Conservation (phyloP, 2,113 vertebrate species). For the Indicator indicator region DNA sequence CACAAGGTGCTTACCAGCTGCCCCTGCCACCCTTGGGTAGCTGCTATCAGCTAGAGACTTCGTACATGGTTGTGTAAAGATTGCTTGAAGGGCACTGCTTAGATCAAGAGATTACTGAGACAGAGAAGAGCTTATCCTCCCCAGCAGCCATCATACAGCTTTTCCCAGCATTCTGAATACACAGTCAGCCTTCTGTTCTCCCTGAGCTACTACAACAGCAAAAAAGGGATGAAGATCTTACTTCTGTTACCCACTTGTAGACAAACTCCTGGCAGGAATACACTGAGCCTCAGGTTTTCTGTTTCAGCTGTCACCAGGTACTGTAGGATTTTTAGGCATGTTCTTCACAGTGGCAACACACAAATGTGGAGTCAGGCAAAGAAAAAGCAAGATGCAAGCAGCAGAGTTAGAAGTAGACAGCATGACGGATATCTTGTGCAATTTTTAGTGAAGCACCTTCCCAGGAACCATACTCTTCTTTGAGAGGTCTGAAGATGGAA, state of each 20-base stretch:
- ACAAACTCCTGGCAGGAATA: not conserved
- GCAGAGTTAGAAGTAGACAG: not conserved
- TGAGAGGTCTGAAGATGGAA: not conserved
- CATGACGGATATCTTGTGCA: not conserved
- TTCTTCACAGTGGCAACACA: not conserved
- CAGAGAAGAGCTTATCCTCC: not conserved
- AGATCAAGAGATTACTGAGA: conserved; percentile 49
- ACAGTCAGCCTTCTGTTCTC: not conserved
- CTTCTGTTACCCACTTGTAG: not conserved
- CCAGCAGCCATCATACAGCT: not conserved
- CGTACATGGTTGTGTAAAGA: not conserved
- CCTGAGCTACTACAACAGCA: not conserved
- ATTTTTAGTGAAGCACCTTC: not conserved
- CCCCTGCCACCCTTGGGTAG: not conserved
- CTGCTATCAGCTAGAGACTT: not conserved
- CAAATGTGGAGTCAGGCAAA: not conserved
- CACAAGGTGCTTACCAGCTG: not conserved
- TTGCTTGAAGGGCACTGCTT: not conserved
- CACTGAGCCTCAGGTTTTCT: not conserved
- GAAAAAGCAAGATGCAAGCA: not conserved
- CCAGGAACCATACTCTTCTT: not conserved
- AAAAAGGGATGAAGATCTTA: not conserved
- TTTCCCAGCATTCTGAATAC: not conserved
- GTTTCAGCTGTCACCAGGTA: not conserved
- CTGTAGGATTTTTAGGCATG: not conserved